Evolutionary conservation across 2,888 invertebrate genomes (phyloP), one percentile per base, ranked within the genome.

Genomic region (Drosophila subsilvestris): DNA sequence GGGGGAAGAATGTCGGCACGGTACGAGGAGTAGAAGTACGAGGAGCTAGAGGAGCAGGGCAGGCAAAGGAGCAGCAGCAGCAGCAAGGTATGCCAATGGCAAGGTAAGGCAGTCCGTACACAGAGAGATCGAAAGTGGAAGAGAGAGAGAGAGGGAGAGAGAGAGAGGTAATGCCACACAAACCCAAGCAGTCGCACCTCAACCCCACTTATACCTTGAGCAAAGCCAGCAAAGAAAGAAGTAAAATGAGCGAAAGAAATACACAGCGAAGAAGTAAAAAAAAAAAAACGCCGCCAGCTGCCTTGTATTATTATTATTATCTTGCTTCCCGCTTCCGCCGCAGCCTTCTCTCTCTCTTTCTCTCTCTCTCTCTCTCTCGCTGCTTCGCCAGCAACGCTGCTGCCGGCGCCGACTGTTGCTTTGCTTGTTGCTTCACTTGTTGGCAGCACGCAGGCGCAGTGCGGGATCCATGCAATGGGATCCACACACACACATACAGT

Each of bases 371-470:
- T 59, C 68, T 20, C 45, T 59, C 59, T 7, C 20, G 2, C 47
- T 59, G 54, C 61, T 29, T 32, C 18, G 58, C 56, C 56, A 10
- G 49, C 17, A 14, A 51, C 17, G 42, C 62, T 60, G 57, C 50
- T 68, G 57, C 54, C 55, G 67, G 22, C 42, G 66, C 29, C 42
- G 75, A 56, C 53, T 63, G 68, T 53, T 51, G 61, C 57, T 54
- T 66, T 82, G 81, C 86, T 82, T 82, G 82, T 82, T 82, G 82
- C 84, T 83, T 86, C 82, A 86, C 82, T 83, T 83, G 86, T 86
- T 86, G 86, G 79, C 78, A 73, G 62, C 29, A 57, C 79, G 78
- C 83, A 60, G 69, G 77, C 86, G 83, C 76, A 77, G 55, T 74
- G 62, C 53, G 48, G 47, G 49, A 80, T 73, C 80, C 12, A 72